Evolutionary conservation across 2,797 vertebrate genomes (phyloP).

Genomic region (Amblyopsis hoosieri): DNA sequence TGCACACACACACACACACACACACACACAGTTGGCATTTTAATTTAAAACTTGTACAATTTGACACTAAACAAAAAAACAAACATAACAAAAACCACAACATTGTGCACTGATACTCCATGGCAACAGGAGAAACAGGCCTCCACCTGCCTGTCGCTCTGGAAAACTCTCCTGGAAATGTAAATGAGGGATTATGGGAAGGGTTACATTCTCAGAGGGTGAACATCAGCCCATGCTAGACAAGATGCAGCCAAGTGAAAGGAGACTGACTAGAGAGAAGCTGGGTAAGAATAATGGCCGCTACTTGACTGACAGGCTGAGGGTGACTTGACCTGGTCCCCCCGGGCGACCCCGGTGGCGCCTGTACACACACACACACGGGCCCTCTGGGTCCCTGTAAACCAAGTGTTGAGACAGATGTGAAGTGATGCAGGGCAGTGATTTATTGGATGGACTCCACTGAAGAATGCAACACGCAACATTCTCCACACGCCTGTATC

Average conservation of each 20-base stretch:
- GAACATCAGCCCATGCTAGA: slow-evolving; percentile 61
- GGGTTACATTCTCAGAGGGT: slow-evolving; percentile 51
- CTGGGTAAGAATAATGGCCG: slow-evolving; percentile 39
- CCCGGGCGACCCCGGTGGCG: slow-evolving; percentile 24
- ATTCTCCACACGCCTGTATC: slow-evolving; percentile 58
- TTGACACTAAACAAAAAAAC: background rate
- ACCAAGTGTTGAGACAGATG: slow-evolving; percentile 55
- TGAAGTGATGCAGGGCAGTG: slow-evolving; percentile 59
- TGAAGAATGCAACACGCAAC: slow-evolving; percentile 50
- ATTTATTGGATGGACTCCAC: slow-evolving; percentile 68
- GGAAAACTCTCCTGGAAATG: slow-evolving; percentile 47
- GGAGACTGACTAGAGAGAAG: slow-evolving; percentile 18
- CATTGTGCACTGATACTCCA: slow-evolving; percentile 42
- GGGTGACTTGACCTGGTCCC: background rate
- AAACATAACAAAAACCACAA: slow-evolving; percentile 42
- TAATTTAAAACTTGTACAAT: slow-evolving; percentile 23
- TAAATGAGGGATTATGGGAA: slow-evolving; percentile 62
- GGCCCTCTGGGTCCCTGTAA: slow-evolving; percentile 46
- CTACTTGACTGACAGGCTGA: slow-evolving; percentile 30
- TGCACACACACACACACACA: background rate
- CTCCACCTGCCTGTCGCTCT: slow-evolving; percentile 34
- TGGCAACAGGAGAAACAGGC: slow-evolving; percentile 30
- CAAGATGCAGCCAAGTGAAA: slow-evolving; percentile 53
- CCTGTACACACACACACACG: slow-evolving; percentile 14
- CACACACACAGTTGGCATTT: slow-evolving; percentile 27